A percentile compares a stretch with the other conserved stretches of the same genome.
Evolutionary conservation across 2,113 vertebrate species (phyloP).

Genomic region (Pungitius pungitius): DNA sequence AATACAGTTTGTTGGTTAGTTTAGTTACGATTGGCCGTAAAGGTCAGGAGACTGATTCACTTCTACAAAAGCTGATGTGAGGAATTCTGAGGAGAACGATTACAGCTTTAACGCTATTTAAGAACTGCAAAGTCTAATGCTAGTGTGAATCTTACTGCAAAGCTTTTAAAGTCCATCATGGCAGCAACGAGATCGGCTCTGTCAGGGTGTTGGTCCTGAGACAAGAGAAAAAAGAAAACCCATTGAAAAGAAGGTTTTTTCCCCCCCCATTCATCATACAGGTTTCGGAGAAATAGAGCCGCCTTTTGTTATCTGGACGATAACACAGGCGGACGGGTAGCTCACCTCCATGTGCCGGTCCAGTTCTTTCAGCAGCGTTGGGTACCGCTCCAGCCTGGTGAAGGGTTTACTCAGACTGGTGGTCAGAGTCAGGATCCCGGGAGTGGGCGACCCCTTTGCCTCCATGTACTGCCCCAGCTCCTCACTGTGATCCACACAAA

Average conservation of each 20-base stretch:
- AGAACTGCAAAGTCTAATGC: background rate
- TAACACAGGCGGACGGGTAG: background rate
- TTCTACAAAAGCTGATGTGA: too few relatives aligned
- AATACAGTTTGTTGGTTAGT: too few relatives aligned
- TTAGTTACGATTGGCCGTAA: too few relatives aligned
- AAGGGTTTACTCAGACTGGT: conserved; percentile 96
- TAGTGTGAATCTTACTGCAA: conserved; percentile 84
- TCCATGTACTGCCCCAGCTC: conserved; percentile 97
- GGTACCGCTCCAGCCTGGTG: conserved; percentile 95
- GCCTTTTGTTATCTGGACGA: background rate
- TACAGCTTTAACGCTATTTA: too few relatives aligned
- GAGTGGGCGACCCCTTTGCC: conserved; percentile 88
- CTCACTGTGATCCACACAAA: conserved; percentile 80
- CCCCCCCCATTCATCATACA: too few relatives aligned
- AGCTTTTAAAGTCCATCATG: conserved; percentile 91
- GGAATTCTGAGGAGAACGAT: too few relatives aligned
- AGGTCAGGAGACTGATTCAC: too few relatives aligned
- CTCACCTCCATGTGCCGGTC: conserved; percentile 96
- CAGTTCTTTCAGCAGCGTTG: conserved; percentile 93
- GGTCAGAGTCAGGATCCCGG: conserved; percentile 93
- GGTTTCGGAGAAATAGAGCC: background rate
- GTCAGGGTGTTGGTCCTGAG: conserved; percentile 92
- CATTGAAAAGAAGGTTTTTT: background rate
- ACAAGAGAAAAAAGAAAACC: background rate
- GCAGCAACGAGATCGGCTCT: conserved; percentile 90